Evolutionary conservation across 2,797 vertebrate species (phyloP).

Genomic region (Crenuchus spilurus): DNA sequence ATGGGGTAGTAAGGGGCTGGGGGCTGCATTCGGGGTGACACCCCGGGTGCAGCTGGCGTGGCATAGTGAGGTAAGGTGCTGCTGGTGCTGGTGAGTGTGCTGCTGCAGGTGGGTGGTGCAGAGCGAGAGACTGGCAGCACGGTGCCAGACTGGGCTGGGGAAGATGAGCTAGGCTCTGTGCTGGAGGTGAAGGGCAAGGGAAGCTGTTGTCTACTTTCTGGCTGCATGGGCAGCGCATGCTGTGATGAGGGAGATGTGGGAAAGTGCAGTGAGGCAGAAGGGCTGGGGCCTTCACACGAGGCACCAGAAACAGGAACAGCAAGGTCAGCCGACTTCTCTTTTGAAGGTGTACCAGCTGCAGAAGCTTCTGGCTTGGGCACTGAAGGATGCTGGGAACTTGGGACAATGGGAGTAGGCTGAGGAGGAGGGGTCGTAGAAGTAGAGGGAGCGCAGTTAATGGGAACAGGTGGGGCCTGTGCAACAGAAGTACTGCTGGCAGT

Average conservation of each 20-base stretch:
- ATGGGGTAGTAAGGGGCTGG: slow-evolving; percentile 91
- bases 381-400: slow-evolving; percentile 74
- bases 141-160: slow-evolving; percentile 72
- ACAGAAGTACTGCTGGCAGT: slow-evolving; percentile 66
- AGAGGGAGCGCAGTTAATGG: slow-evolving; percentile 77
- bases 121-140: slow-evolving; percentile 80
- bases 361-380: slow-evolving; percentile 82
- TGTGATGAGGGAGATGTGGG: slow-evolving; percentile 70
- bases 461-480: slow-evolving; percentile 75
- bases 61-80: slow-evolving; percentile 93
- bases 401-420: slow-evolving; percentile 78
- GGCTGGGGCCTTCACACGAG: slow-evolving; percentile 74
- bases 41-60: slow-evolving; percentile 86
- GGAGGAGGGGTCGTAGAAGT: slow-evolving; percentile 74
- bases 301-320: slow-evolving; percentile 63
- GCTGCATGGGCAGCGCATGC: slow-evolving; percentile 74
- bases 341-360: slow-evolving; percentile 73
- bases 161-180: slow-evolving; percentile 79
- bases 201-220: slow-evolving; percentile 75
- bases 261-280: slow-evolving; percentile 73
- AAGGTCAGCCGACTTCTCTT: slow-evolving; percentile 83
- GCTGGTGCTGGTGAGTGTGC: slow-evolving; percentile 85
- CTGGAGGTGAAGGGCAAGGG: slow-evolving; percentile 83
- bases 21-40: slow-evolving; percentile 94
- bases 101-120: slow-evolving; percentile 74